Conservation (phyloP, 2,113 vertebrate species). For the Misgurnus anguillicaudatus region DNA sequence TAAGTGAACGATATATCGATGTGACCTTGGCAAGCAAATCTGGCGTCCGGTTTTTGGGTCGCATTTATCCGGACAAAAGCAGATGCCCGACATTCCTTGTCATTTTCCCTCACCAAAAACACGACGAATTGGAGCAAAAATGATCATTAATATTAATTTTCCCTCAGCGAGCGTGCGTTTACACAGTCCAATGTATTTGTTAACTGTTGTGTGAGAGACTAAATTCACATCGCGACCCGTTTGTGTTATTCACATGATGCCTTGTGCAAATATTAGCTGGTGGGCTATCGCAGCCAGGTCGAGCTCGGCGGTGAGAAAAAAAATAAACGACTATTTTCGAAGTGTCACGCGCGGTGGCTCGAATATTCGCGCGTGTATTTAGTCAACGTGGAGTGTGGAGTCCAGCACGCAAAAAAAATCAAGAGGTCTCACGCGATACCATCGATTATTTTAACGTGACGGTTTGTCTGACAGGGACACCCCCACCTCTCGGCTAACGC, state of each 20-base stretch:
- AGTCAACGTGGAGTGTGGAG: background rate
- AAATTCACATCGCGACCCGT: conserved; percentile 27
- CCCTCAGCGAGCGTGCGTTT: background rate
- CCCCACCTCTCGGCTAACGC: conserved; percentile 22
- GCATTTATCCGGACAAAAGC: conserved; percentile 62
- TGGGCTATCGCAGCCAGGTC: conserved; percentile 27
- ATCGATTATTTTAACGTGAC: conserved; percentile 32
- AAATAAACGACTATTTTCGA: conserved; percentile 6
- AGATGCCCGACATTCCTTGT: conserved; percentile 56
- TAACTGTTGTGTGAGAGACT: background rate
- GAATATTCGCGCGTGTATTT: background rate
- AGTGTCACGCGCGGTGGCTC: no score
- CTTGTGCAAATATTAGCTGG: conserved; percentile 42
- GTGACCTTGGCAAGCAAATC: conserved; percentile 39
- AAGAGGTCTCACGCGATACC: background rate
- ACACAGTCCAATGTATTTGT: background rate
- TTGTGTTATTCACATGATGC: conserved; percentile 28
- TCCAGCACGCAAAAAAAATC: background rate
- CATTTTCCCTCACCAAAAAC: conserved; percentile 47
- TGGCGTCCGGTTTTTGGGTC: background rate
- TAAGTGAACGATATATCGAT: background rate
- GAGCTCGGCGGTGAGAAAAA: background rate
- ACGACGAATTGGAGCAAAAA: conserved; percentile 9
- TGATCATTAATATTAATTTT: background rate
- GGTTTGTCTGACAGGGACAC: conserved; percentile 47